A percentile compares a stretch with the other conserved stretches of the same genome.
These are phyloP conservation scores for Ladona fulva DNA, from an alignment of 1,140 invertebrate species.

Conservation along the genomic window DNA sequence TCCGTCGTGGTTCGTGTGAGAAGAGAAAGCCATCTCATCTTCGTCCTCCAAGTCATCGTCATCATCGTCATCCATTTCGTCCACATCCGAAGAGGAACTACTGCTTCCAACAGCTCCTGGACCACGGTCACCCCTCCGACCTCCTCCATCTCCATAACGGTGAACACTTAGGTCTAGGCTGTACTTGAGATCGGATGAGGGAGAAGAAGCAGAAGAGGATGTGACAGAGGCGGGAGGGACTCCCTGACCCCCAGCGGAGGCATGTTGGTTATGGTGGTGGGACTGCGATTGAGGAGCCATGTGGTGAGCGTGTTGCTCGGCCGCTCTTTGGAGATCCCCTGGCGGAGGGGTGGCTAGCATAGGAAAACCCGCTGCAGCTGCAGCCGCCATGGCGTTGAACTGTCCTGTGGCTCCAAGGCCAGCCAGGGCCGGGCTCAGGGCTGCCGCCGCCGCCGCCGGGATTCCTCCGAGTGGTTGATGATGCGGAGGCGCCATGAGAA, in stretches of 20 bases:
- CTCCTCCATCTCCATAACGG: conserved; percentile 37
- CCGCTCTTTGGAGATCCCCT: neutral
- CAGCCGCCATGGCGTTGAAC: conserved; percentile 46
- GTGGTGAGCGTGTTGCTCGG: neutral
- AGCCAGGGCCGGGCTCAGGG: conserved; percentile 40
- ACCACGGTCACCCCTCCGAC: conserved; percentile 29
- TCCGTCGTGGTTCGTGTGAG: conserved; percentile 36
- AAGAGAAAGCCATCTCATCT: conserved; percentile 17
- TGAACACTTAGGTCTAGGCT: conserved; percentile 45
- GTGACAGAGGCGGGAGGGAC: conserved; percentile 14
- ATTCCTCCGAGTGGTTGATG: conserved; percentile 35
- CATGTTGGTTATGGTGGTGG: neutral
- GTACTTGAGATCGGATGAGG: conserved; percentile 51
- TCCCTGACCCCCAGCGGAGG: neutral
- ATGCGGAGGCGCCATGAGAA: conserved; percentile 62
- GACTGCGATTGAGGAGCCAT: neutral
- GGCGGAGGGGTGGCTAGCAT: neutral
- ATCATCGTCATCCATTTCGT: neutral
- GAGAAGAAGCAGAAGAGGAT: neutral
- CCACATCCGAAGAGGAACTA: conserved; percentile 5
- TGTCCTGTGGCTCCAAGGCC: conserved; percentile 45
- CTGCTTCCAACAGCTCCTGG: conserved; percentile 24
- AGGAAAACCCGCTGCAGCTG: conserved; percentile 23
- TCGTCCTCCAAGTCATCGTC: conserved; percentile 11
- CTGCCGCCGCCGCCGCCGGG: conserved; percentile 44